Conservation (phyloP, 2,888 invertebrate genomes). For the Hemaris fuciformis region DNA sequence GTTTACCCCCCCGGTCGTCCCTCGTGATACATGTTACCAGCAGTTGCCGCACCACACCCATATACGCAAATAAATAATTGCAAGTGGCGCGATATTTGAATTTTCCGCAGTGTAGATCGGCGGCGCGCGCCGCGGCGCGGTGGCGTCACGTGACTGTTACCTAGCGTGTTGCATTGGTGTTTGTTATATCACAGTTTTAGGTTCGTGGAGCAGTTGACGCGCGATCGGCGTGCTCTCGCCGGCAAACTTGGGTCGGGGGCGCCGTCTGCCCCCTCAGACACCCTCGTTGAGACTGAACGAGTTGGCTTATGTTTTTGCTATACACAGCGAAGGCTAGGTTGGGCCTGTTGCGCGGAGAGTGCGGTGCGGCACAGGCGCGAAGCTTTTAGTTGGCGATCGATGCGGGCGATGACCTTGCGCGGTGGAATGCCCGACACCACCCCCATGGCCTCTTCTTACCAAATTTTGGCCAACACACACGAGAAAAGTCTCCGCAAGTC, state of each 20-base stretch:
- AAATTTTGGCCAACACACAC: conserved; percentile 14
- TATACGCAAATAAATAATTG: conserved; percentile 27
- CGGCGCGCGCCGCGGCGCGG: conserved; percentile 21
- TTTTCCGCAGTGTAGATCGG: background rate
- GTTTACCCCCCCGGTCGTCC: conserved; percentile 31
- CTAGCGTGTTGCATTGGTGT: conserved; percentile 32
- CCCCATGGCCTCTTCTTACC: conserved; percentile 14
- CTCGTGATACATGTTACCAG: conserved; percentile 19
- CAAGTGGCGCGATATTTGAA: background rate
- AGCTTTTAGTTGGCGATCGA: conserved; percentile 56
- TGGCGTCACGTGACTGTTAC: conserved; percentile 18
- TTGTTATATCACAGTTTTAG: conserved; percentile 37
- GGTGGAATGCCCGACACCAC: conserved; percentile 24
- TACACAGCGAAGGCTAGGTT: conserved; percentile 49
- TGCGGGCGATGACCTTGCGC: conserved; percentile 68
- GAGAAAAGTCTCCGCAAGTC: conserved; percentile 12
- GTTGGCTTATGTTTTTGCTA: conserved; percentile 49
- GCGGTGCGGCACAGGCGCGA: conserved; percentile 45
- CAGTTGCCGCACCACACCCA: conserved; percentile 42
- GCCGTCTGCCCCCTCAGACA: conserved; percentile 63
- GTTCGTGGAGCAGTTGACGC: conserved; percentile 23
- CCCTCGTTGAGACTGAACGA: conserved; percentile 61
- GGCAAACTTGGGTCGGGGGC: conserved; percentile 38
- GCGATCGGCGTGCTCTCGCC: conserved; percentile 30
- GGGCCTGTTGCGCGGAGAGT: conserved; percentile 49